Percentiles rank a stretch among this genome's conserved stretches.
These are phyloP conservation scores for Volucella zonaria DNA, from an alignment of 2,888 invertebrate species.

Conservation along the genomic window DNA sequence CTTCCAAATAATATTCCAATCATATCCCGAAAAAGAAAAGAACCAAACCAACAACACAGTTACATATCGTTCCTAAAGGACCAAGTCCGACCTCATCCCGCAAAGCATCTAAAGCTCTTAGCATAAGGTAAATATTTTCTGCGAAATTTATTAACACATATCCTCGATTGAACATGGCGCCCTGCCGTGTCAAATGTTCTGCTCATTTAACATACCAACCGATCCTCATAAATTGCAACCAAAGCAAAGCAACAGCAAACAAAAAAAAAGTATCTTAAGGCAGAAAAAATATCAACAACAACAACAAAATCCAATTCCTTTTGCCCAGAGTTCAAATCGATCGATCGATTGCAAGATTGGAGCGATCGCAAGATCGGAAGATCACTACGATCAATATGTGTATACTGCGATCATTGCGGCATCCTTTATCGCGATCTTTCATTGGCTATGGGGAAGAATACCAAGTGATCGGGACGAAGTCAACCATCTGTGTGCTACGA, in stretches of 20 bases:
- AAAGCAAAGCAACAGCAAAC: slow-evolving; percentile 44
- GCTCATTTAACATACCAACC: slow-evolving; percentile 70
- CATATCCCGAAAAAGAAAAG: slow-evolving; percentile 5
- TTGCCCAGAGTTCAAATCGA: slow-evolving; percentile 65
- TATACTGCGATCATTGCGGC: slow-evolving; percentile 57
- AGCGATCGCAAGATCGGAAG: slow-evolving; percentile 51
- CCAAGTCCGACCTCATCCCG: slow-evolving; percentile 11
- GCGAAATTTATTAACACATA: slow-evolving; percentile 75
- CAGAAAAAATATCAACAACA: not conserved
- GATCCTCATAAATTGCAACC: slow-evolving; percentile 71
- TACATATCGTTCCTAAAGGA: slow-evolving; percentile 41
- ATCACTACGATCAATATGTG: slow-evolving; percentile 37
- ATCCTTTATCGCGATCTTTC: slow-evolving; percentile 48
- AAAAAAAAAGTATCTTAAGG: not conserved
- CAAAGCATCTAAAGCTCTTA: slow-evolving; percentile 15
- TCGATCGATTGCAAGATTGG: slow-evolving; percentile 64
- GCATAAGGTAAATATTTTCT: slow-evolving; percentile 15
- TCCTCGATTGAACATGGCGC: slow-evolving; percentile 74
- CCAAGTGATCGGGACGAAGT: not conserved
- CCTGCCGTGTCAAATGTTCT: slow-evolving; percentile 74
- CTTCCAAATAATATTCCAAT: slow-evolving; percentile 44
- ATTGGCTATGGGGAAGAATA: not conserved
- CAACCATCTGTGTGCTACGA: slow-evolving; percentile 56
- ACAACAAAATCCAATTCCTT: slow-evolving; percentile 28
- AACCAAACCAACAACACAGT: not conserved